A percentile compares a stretch with the other conserved stretches of the same genome.
Evolutionary conservation across 1,140 invertebrate genomes (phyloP).

Genomic region (Leptinotarsa texana): DNA sequence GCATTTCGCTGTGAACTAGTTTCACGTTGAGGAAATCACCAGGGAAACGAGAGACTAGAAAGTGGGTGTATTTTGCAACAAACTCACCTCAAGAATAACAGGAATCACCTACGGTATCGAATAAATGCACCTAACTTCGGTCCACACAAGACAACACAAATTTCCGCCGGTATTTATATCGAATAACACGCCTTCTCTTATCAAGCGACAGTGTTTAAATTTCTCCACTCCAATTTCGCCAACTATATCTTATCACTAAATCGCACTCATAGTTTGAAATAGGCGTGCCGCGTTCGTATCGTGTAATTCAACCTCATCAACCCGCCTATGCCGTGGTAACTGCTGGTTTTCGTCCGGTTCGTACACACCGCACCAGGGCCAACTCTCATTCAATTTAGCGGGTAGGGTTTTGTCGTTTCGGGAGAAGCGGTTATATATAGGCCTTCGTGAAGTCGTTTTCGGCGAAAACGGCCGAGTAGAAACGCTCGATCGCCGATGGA

Average conservation of each 20-base stretch:
- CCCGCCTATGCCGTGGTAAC: not conserved
- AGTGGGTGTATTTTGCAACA: too few species aligned
- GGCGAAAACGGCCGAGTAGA: not conserved
- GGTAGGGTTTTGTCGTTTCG: not conserved
- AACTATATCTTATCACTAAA: slow-evolving; percentile 9
- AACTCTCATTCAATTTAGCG: too few species aligned
- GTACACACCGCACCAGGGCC: too few species aligned
- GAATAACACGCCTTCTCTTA: too few species aligned
- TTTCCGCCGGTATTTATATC: too few species aligned
- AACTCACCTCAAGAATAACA: too few species aligned
- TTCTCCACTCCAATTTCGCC: not conserved
- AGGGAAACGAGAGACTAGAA: too few species aligned
- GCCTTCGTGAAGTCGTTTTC: slow-evolving; percentile 3
- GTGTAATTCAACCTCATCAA: not conserved
- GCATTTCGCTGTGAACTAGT: too few species aligned
- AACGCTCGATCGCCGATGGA: slow-evolving; percentile 4
- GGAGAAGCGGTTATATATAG: slow-evolving; percentile 16
- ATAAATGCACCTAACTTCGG: too few species aligned
- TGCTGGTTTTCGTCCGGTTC: not conserved
- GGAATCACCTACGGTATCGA: too few species aligned
- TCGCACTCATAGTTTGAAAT: slow-evolving; percentile 13
- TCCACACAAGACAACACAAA: too few species aligned
- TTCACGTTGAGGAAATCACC: too few species aligned
- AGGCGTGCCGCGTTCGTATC: slow-evolving; percentile 5
- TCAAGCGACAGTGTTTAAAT: not conserved